These are phyloP conservation scores for Neopelma chrysocephalum DNA, from an alignment of 2,797 vertebrate genomes.

Conservation along the genomic window DNA sequence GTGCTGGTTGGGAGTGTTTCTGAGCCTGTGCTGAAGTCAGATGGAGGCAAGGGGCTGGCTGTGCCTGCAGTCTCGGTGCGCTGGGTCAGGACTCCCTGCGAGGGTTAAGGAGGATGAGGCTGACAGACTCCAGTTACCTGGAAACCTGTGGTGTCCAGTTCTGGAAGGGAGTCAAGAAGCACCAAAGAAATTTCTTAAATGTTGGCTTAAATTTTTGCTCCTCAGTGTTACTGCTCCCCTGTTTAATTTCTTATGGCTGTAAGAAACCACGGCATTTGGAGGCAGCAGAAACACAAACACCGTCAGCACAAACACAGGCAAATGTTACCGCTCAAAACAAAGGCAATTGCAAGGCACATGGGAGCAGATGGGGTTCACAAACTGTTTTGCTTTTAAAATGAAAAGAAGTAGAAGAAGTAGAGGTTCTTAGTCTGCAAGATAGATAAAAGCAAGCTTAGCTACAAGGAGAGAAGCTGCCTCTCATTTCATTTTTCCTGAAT, in stretches of 20 bases:
- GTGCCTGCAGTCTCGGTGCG: accelerated
- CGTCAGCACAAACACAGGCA: background rate
- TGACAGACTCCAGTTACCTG: background rate
- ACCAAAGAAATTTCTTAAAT: background rate
- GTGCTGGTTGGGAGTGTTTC: background rate
- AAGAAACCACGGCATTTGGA: background rate
- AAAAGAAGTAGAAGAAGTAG: background rate
- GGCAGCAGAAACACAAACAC: background rate
- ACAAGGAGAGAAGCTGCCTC: background rate
- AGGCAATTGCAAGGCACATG: background rate
- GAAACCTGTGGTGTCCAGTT: background rate
- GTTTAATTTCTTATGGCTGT: background rate
- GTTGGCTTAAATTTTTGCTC: background rate
- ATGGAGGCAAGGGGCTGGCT: background rate
- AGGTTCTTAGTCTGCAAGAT: background rate
- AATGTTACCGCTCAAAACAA: background rate
- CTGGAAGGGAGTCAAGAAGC: background rate
- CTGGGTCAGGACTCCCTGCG: background rate
- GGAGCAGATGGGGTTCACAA: slow-evolving; percentile 8
- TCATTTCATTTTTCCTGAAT: background rate
- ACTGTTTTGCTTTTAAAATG: background rate
- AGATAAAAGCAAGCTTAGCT: slow-evolving; percentile 20
- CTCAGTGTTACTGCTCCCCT: background rate
- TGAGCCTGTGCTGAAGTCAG: background rate
- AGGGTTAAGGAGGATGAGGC: accelerated